A percentile compares a stretch with the other conserved stretches of the same genome.
Conservation (phyloP, 2,888 invertebrate genomes). For the Monopis laevigella region DNA sequence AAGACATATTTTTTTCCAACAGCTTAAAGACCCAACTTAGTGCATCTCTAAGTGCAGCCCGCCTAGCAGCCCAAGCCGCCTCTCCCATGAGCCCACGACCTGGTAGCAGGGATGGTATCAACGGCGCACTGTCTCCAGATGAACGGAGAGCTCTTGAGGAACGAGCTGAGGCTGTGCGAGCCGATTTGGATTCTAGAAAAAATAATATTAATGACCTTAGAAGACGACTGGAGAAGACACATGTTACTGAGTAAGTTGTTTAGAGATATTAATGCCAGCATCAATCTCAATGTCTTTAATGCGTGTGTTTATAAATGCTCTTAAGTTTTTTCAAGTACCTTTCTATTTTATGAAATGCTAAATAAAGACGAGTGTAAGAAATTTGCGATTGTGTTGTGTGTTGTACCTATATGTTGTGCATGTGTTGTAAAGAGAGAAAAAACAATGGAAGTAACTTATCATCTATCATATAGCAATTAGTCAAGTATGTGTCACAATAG, state of each 20-base stretch:
- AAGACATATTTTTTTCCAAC: too few relatives aligned
- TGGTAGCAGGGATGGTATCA: constrained; percentile 19
- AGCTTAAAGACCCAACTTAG: constrained; percentile 75
- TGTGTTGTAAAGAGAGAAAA: too few relatives aligned
- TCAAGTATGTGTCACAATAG: too few relatives aligned
- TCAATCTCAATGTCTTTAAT: background rate
- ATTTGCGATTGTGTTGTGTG: too few relatives aligned
- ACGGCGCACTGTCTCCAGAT: constrained; percentile 53
- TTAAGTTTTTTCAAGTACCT: too few relatives aligned
- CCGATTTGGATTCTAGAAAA: constrained; percentile 81
- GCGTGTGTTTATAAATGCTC: too few relatives aligned
- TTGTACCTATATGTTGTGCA: too few relatives aligned
- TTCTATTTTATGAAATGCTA: too few relatives aligned
- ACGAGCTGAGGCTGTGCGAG: constrained; percentile 53
- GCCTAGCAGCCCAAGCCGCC: constrained; percentile 45
- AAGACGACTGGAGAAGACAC: constrained; percentile 81
- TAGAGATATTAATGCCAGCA: too few relatives aligned
- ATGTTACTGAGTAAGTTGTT: constrained; percentile 84
- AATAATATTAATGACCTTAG: constrained; percentile 84
- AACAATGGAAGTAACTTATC: too few relatives aligned
- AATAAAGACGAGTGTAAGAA: too few relatives aligned
- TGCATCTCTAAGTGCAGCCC: constrained; percentile 66
- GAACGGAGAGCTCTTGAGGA: constrained; percentile 68
- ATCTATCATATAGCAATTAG: too few relatives aligned
- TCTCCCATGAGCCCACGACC: constrained; percentile 35